phyloP scores from a whole-genome alignment of 2,888 invertebrate species.

The Pelosia muscerda region DNA sequence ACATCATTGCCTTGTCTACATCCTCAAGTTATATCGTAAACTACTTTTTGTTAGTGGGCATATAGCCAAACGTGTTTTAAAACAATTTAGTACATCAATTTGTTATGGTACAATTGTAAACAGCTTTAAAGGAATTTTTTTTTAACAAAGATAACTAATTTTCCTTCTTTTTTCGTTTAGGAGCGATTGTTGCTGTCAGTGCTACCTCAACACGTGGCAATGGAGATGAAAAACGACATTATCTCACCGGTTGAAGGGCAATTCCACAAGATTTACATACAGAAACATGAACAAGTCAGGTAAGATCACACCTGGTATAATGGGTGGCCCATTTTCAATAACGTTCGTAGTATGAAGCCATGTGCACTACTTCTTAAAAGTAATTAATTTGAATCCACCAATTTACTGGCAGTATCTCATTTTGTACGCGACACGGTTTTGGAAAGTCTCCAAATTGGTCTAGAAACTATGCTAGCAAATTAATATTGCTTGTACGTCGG shows the following conservation, averaged over 20 bases:
- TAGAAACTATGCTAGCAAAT: slow-evolving; percentile 56
- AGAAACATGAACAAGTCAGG: slow-evolving; percentile 97
- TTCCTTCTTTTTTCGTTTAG: slow-evolving; percentile 70
- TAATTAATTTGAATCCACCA: slow-evolving; percentile 53
- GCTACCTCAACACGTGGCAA: slow-evolving; percentile 95
- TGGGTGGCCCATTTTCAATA: slow-evolving; percentile 15
- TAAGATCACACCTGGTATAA: slow-evolving; percentile 71
- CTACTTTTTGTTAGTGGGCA: slow-evolving; percentile 22
- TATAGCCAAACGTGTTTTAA: slow-evolving; percentile 18
- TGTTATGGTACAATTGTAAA: slow-evolving; percentile 17
- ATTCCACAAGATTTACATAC: slow-evolving; percentile 98
- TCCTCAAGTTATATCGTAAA: slow-evolving; percentile 22
- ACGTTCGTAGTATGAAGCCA: slow-evolving; percentile 17
- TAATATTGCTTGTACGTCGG: slow-evolving; percentile 43
- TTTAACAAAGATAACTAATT: neutral
- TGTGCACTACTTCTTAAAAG: slow-evolving; percentile 28
- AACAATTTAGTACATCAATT: slow-evolving; percentile 21
- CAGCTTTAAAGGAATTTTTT: neutral
- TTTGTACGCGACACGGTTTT: slow-evolving; percentile 62
- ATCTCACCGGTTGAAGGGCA: slow-evolving; percentile 96
- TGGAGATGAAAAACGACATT: slow-evolving; percentile 98
- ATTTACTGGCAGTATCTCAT: slow-evolving; percentile 61
- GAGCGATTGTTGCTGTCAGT: slow-evolving; percentile 95
- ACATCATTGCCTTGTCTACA: slow-evolving; percentile 1
- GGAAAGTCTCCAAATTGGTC: slow-evolving; percentile 70